These are phyloP conservation scores for Steatornis caripensis DNA, from an alignment of 2,113 vertebrate genomes.

Conservation along the genomic window DNA sequence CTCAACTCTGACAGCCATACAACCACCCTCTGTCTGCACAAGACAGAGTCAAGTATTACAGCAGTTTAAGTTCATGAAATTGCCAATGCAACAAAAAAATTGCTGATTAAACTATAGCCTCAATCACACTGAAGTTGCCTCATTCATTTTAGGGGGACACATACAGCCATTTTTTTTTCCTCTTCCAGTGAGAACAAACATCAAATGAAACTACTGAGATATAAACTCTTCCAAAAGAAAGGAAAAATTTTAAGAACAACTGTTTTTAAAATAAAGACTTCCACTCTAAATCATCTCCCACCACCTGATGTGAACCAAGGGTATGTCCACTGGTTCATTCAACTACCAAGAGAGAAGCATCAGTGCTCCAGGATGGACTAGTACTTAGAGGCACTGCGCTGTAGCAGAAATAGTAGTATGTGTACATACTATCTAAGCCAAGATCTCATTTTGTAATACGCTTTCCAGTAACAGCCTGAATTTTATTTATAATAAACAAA, in stretches of 20 bases:
- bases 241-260: neutral
- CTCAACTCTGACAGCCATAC: neutral
- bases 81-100: neutral
- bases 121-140: neutral
- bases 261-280: neutral
- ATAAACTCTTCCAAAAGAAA: neutral
- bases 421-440: neutral
- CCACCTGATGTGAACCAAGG: neutral
- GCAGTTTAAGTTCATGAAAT: neutral
- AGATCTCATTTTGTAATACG: neutral
- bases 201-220: neutral
- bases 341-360: neutral
- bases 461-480: neutral
- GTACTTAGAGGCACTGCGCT: neutral
- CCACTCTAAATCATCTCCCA: neutral
- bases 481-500: neutral
- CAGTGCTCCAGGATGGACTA: accelerated
- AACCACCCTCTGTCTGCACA: neutral
- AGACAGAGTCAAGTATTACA: neutral
- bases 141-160: neutral
- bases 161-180: neutral
- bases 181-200: neutral
- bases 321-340: neutral
- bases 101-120: neutral
- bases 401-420: neutral